Evolutionary conservation across 2,113 vertebrate species (phyloP), one percentile per base, ranked within the genome.

Genomic region (Nansenia antarctica): DNA sequence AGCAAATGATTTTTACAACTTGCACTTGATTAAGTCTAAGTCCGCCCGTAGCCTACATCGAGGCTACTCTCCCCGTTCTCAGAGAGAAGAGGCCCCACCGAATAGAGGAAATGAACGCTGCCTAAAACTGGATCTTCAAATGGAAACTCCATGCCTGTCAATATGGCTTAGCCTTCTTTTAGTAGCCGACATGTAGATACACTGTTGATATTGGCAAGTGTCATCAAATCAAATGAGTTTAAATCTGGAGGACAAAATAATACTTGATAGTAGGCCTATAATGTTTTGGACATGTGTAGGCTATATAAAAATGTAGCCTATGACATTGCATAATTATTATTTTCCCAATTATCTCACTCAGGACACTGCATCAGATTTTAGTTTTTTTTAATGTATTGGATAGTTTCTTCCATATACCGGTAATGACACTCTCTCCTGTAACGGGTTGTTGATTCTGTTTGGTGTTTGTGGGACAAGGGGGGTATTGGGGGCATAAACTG

Each of bases 1-100:
- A 73, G 79, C 76, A 88, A 86, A 87, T 87, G 55, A 80, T 86
- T 52, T 87, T 86, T 82, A 81, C 74, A 83, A 88, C 79, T 86
- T 85, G 76, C 73, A 87, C 79, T 84, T 85, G 79, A 88, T 87
- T 83, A 87, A 80, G 74, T 82, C 77, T 78, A 81, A 81, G 80
- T 60, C 9, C 18, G 20, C 8, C 30, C n/a, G 58, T 60, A 53
- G 49, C 20, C 49, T 53, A 24, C 55, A 58, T 58, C 26, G n/a
- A n/a, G n/a, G n/a, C n/a, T 58, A 15, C 29, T 29, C 3, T 58
- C 12, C 20, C 20, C 14, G 55, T 58, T 15, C 27, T 31, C 14
- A 30, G 39, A 49, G n/a, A 49, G 45, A 31, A 32, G 15, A 58
- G 11, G 29, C 12, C n/a, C 1, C 29, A 58, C 15, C 15, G 11